Base-by-base conservation (phyloP, 2,888 invertebrate genomes). In the Tyria jacobaeae region DNA sequence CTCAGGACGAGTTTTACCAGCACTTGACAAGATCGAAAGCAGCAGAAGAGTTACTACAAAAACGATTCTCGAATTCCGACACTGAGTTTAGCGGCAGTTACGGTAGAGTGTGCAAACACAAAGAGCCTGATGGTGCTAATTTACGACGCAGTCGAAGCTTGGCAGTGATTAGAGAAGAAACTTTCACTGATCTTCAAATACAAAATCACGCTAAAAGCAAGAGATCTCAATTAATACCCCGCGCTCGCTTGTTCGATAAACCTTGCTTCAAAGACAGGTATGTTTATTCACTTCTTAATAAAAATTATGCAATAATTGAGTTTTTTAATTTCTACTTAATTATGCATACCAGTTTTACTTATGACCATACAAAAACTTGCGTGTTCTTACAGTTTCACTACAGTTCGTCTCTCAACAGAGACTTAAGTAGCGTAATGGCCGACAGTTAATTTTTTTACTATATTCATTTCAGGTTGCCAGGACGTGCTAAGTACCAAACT, bases 81-180 rank as follows among this genome's bases (percentile, higher is more conserved):
- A 90, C 91, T 53, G 94, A 94, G 76, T 92, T 92, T 70, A 92
- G 88, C 73, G 91, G 90, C 12, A 93, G 91, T 77, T 93, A 93
- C 91, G 93, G 92, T 62, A 86, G 91, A 80, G 77, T 93, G 80
- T 94, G 93, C 78, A 94, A 92, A 71, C 93, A 93, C 69, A 93
- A 91, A 78, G 93, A 94, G 75, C 84, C 89, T 62, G 94, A 94
- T 82, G 91, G 91, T 49, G 91, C 93, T 53, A 95, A 95, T 84
- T 91, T 96, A 80, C 94, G 96, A 62, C 91, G 94, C 63, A 96
- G 96, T 80, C 94, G 96, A 79, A 96, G 96, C 81, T 95, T 97
- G 82, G 97, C 97, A 68, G 96, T 96, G 66, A 96, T 97, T 84
- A 95, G 96, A 84, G 97, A 97, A 86, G 96, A 97, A 89, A 95